These are phyloP conservation scores for Myopa testacea DNA, from an alignment of 2,888 invertebrate species.

Conservation along the genomic window DNA sequence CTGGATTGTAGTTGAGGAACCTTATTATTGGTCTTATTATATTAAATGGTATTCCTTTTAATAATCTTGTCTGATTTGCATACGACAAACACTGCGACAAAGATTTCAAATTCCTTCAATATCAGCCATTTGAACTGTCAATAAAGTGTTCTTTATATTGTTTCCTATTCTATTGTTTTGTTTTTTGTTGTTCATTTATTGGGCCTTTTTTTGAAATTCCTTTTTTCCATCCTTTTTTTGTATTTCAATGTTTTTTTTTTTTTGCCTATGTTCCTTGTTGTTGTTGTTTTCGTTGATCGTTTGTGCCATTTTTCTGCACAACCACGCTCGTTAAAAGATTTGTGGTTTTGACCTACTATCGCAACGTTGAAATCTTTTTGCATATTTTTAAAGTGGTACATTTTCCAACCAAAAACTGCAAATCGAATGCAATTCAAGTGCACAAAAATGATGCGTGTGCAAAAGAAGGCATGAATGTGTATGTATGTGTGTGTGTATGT, in stretches of 20 bases:
- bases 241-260: too few relatives aligned
- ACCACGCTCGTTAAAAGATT: conserved; percentile 40
- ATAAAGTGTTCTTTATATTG: background rate
- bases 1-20: too few relatives aligned
- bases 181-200: background rate
- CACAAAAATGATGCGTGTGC: conserved; percentile 18
- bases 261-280: too few relatives aligned
- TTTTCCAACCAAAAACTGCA: conserved; percentile 21
- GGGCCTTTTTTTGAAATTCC: background rate
- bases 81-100: too few relatives aligned
- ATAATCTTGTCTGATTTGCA: too few relatives aligned
- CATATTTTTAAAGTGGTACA: conserved; percentile 39
- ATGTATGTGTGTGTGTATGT: background rate
- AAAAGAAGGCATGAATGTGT: background rate
- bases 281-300: background rate
- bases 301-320: conserved; percentile 22
- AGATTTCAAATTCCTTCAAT: background rate
- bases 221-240: background rate
- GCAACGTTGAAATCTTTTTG: conserved; percentile 36
- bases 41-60: too few relatives aligned
- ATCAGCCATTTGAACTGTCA: background rate
- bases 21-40: too few relatives aligned
- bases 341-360: conserved; percentile 42
- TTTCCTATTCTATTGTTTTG: background rate
- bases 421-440: conserved; percentile 35